Conservation (phyloP, 2,797 vertebrate genomes). For the Staurois parvus region DNA sequence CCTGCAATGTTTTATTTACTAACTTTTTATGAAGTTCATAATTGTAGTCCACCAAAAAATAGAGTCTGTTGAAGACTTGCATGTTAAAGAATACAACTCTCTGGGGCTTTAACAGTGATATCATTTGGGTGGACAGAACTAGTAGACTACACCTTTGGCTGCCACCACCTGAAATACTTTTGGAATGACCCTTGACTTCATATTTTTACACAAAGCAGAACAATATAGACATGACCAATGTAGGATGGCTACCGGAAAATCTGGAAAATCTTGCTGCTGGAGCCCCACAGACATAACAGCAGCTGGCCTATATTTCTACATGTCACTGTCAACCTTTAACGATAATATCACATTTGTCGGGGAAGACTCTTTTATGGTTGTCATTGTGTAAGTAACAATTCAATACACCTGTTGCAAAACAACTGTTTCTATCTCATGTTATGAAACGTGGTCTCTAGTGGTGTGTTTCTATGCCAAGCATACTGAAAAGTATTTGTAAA, state of each 20-base stretch:
- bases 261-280: too few relatives aligned
- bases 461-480: neutral
- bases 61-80: too few relatives aligned
- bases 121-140: too few relatives aligned
- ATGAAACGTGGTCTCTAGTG: neutral
- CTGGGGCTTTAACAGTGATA: too few relatives aligned
- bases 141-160: too few relatives aligned
- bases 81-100: too few relatives aligned
- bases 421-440: neutral
- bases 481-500: neutral
- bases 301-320: neutral
- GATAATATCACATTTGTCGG: neutral
- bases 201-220: neutral
- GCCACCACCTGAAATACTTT: neutral
- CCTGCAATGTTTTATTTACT: too few relatives aligned
- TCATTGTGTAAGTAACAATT: neutral
- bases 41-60: too few relatives aligned
- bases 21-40: too few relatives aligned
- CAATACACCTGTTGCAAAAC: neutral
- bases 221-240: neutral
- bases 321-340: neutral
- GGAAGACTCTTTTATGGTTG: neutral
- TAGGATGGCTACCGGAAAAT: neutral
- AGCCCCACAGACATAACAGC: neutral
- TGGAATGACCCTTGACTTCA: neutral